Evolutionary conservation across 2,797 vertebrate species (phyloP).

Genomic region (Coluber constrictor): DNA sequence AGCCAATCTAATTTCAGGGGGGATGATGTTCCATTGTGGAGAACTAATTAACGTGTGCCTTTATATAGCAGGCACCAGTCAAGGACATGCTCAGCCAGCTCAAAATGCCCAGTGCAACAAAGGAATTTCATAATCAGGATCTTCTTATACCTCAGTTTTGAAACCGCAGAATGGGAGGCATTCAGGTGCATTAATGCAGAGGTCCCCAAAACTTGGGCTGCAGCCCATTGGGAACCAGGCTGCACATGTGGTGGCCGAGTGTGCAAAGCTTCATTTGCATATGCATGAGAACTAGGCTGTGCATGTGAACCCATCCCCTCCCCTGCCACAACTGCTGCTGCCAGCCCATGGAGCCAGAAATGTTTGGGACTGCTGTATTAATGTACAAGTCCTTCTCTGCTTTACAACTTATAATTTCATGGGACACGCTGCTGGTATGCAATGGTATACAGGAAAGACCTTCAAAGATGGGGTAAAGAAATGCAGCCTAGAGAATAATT

Average conservation of each 20-base stretch:
- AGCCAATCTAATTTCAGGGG: neutral
- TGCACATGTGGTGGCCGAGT: neutral
- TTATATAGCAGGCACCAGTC: neutral
- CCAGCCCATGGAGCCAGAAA: neutral
- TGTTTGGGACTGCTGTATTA: neutral
- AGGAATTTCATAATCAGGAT: neutral
- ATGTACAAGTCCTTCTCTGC: neutral
- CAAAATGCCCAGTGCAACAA: neutral
- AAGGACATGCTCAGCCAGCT: neutral
- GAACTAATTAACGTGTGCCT: neutral
- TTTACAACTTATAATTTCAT: neutral
- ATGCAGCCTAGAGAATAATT: neutral
- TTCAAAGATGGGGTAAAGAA: neutral
- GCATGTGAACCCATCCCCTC: neutral
- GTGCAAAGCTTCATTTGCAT: neutral
- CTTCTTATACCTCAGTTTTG: neutral
- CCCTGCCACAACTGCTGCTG: too few species aligned
- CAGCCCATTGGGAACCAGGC: neutral
- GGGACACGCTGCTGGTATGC: neutral
- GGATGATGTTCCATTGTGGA: neutral
- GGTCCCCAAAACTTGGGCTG: neutral
- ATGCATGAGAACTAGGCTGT: neutral
- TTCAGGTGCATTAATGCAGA: neutral
- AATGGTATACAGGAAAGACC: neutral
- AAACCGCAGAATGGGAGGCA: neutral